Base-by-base conservation (phyloP, 2,888 invertebrate species). In the Spicauda simplicius region DNA sequence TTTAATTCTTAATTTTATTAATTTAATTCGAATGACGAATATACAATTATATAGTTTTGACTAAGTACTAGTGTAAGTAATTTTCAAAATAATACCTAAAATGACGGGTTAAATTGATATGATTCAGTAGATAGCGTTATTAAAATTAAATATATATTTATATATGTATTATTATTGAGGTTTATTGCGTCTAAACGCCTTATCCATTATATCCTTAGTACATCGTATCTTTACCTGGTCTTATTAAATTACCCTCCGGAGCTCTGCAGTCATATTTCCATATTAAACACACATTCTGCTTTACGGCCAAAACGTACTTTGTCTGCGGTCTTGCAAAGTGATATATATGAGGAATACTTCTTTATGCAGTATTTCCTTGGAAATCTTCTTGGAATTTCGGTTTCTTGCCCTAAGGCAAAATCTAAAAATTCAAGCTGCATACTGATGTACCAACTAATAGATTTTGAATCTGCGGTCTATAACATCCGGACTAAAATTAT, bases 231-330 rank as follows among this genome's bases (percentile, higher is more conserved):
- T 12, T 37, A 59, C 59, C 25, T 50, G 50, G n/a, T 59, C 50
- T 59, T 59, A 59, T 59, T 59, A 59, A 59, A 59, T 59, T 59
- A 59, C 59, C 25, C 20, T 12, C 50, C 11, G 20, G 45, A 30
- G 59, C 18, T 30, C 59, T 59, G 59, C 59, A 59, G 59, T 50
- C 50, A 50, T 59, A 59, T 59, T 59, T 59, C 18, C 59, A 59
- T 59, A 50, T 59, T 59, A 59, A 59, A 59, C 59, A 59, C 50
- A 59, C 50, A 48, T 16, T 30, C 18, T 12, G 59, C 1, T 16
- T 45, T 30, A 50, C 14, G 50, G 59, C 18, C 59, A 50, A 12
- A n/a, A 10, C 30, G 30, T 50, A 50, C 30, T 30, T 25, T 58
- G 48, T 20, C 59, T 59, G 59, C 25, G 50, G 59, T 59, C 18